Base-by-base conservation (phyloP, 2,797 vertebrate species). In the Limnodromus scolopaceus region DNA sequence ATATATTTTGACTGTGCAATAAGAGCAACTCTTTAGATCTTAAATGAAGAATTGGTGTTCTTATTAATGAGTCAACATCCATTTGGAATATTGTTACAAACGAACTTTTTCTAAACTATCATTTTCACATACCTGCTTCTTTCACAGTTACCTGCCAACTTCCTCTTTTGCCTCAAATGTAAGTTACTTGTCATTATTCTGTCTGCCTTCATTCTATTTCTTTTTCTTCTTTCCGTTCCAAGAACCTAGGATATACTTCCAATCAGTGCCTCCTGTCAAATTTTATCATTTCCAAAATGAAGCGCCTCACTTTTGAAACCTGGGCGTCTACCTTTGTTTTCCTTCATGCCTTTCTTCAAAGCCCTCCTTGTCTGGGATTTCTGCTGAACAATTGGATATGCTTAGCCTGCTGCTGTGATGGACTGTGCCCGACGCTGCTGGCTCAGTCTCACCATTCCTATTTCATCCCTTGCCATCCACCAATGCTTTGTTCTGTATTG, bases 381-480 rank as follows among this genome's bases (percentile, higher is more conserved):
- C 36, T 90, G 61, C 79, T 80, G 84, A 87, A 76, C 79, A 66
- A 53, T n/a, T 75, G 85, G 87, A 34, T 75, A 25, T 61, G 76
- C 60, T 57, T 46, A 53, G 76, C 60, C 79, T 86, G 92, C 82
- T 83, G 95, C 92, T 93, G 71, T 43, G 87, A 80, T 92, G 87
- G 82, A 77, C 82, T 84, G 64, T 83, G 64, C 91, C 88, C 89
- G 93, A 10, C 0, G 0, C 77, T 66, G 68, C 80, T 93, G 91
- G 75, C 95, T 84, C 84, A 18, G 60, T 68, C 64, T 70, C 72
- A 12, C 65, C 19, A 0, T 77, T 84, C 53, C 69, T 24, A 0
- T 83, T 89, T 87, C 91, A 94, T 83, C 76, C 76, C 53, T 83
- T 75, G 80, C 75, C 87, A 77, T 60, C 82, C 89, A 49, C 89